phyloP scores from a whole-genome alignment of 2,888 invertebrate genomes.

The Philereme vetulata region DNA sequence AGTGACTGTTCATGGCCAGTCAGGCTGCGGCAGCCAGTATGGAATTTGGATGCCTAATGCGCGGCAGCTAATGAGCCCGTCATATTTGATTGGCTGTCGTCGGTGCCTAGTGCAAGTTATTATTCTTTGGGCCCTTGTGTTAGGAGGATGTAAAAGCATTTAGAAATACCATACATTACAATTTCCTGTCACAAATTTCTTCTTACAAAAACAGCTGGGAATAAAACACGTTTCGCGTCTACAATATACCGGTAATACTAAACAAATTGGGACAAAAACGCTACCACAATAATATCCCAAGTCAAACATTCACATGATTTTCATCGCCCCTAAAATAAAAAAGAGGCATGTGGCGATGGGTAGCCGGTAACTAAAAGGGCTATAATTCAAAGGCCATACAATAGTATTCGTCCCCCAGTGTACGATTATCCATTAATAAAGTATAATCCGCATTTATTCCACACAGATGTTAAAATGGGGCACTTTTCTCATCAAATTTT shows the following conservation, averaged over 20 bases:
- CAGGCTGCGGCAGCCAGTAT: no score
- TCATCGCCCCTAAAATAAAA: slow-evolving; percentile 21
- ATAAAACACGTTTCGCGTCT: slow-evolving; percentile 4
- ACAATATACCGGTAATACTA: not conserved
- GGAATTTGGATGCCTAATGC: no score
- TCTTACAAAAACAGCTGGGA: slow-evolving; percentile 4
- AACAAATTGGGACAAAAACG: slow-evolving; percentile 11
- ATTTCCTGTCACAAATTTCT: slow-evolving; percentile 7
- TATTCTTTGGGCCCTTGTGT: no score
- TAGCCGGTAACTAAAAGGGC: slow-evolving; percentile 36
- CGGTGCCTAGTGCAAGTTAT: no score
- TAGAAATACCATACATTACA: no score
- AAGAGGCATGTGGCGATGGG: slow-evolving; percentile 22
- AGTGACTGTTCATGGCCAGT: no score
- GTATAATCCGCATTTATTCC: slow-evolving; percentile 37
- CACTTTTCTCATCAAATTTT: slow-evolving; percentile 31
- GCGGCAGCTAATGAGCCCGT: no score
- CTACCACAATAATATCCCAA: slow-evolving; percentile 4
- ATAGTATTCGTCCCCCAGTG: slow-evolving; percentile 44
- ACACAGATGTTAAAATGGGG: slow-evolving; percentile 37
- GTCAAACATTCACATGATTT: slow-evolving; percentile 3
- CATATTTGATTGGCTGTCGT: no score
- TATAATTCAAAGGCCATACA: slow-evolving; percentile 41
- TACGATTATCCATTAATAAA: slow-evolving; percentile 38
- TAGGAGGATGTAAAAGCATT: no score